phyloP scores from a whole-genome alignment of 2,113 vertebrate species.

The Cavia aperea region DNA sequence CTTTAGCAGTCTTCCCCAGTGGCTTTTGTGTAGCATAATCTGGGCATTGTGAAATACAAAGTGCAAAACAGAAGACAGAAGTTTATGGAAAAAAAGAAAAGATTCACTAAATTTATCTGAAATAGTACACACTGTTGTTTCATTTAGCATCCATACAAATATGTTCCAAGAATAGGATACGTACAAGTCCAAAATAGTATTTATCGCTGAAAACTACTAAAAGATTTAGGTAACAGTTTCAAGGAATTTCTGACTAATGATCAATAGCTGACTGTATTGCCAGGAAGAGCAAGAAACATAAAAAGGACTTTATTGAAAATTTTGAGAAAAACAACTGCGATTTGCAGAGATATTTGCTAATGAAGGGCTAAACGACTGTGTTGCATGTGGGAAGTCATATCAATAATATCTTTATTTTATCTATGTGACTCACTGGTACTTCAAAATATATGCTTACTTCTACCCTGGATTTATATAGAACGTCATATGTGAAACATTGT shows the following conservation, averaged over 20 bases:
- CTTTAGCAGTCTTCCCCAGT: neutral
- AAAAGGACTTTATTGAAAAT: constrained; percentile 3
- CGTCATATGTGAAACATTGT: neutral
- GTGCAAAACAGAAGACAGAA: neutral
- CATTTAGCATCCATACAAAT: neutral
- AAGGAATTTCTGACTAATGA: neutral
- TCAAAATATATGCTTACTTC: neutral
- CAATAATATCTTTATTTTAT: neutral
- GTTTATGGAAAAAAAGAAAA: neutral
- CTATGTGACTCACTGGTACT: neutral
- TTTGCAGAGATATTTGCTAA: neutral
- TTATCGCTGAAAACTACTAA: neutral
- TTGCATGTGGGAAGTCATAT: neutral
- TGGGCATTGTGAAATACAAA: neutral
- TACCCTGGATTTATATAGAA: neutral
- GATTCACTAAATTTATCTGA: neutral
- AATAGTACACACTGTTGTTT: neutral
- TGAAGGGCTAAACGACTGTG: neutral
- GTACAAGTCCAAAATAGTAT: neutral
- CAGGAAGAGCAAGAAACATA: neutral
- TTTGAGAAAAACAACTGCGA: neutral
- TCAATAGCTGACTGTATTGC: neutral
- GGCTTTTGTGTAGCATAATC: neutral
- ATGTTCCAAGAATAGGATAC: neutral
- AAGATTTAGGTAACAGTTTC: neutral